Base-by-base conservation (phyloP, 2,797 vertebrate genomes). In the Tarsius wallacei region DNA sequence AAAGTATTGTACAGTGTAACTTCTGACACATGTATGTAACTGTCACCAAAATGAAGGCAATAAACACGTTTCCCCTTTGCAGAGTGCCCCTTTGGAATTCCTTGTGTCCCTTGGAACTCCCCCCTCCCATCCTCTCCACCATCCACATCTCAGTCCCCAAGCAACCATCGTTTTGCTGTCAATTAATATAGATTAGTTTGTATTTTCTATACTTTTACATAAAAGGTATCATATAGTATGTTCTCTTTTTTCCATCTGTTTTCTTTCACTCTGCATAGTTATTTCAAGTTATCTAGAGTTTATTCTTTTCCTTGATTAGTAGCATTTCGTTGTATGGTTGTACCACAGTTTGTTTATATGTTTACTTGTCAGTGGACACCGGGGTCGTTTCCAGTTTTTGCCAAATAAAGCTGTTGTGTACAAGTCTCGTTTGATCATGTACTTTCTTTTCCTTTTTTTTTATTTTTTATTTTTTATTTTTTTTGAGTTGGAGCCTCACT, bases 221-320 rank as follows among this genome's bases (percentile, higher is more conserved):
- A 59, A 70, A 36, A 81, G 8, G 24, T 57, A 36, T 61, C 14
- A 47, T 74, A 49, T 4, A 36, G 63, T 74, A 2, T 83, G 5
- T 51, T 70, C 36, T 47, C 42, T 47, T 9, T 26, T 94, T 49
- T 59, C 13, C 26, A 53, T 68, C 47, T 53, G 28, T 84, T 42
- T 77, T 81, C n/a, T 78, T 94, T 88, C n/a, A 93, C 11, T 73
- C 33, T 84, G 59, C 15, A 3, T 63, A 74, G 36, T 87, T 91
- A 87, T 71, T 90, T 95, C 64, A 83, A 71, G 42, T n/a, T 11
- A 80, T 89, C 63, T 28, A 57, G 42, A 84, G 11, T 83, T 87
- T 5, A 70, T 92, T 53, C n/a, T 88, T 88, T 59, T 55, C 31
- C 49, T 51, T 77, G 33, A 33, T 78, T 14, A 87, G 11, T 47